Conservation (phyloP, 2,113 vertebrate genomes). For the Rissa tridactyla region DNA sequence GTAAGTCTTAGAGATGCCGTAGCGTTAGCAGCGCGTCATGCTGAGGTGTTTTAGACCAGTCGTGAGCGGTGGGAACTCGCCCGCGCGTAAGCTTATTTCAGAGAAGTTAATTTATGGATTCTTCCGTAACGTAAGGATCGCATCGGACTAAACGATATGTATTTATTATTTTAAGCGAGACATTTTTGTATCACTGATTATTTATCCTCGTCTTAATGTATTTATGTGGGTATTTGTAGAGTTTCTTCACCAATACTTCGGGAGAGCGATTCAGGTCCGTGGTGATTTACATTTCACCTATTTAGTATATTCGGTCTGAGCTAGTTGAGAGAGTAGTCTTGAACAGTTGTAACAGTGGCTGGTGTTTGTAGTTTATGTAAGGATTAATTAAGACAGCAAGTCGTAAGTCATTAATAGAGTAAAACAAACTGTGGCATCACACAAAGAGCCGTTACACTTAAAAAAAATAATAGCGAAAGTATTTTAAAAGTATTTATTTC, state of each 20-base stretch:
- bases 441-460: slow-evolving; percentile 66
- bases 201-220: slow-evolving; percentile 97
- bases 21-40: slow-evolving; percentile 81
- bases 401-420: slow-evolving; percentile 84
- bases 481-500: slow-evolving; percentile 77
- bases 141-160: slow-evolving; percentile 86
- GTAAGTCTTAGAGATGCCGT: slow-evolving; percentile 90
- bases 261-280: slow-evolving; percentile 78
- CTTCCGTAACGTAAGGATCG: slow-evolving; percentile 76
- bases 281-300: slow-evolving; percentile 83
- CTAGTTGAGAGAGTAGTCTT: slow-evolving; percentile 85
- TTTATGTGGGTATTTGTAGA: slow-evolving; percentile 93
- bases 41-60: slow-evolving; percentile 77
- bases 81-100: slow-evolving; percentile 73
- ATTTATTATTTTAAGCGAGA: slow-evolving; percentile 98
- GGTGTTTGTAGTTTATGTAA: slow-evolving; percentile 89
- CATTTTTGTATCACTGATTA: slow-evolving; percentile 94
- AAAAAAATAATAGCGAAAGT: background rate
- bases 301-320: slow-evolving; percentile 84
- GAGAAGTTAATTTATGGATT: slow-evolving; percentile 90
- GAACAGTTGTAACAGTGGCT: slow-evolving; percentile 87
- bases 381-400: slow-evolving; percentile 82
- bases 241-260: slow-evolving; percentile 82
- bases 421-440: slow-evolving; percentile 74
- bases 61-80: slow-evolving; percentile 60